phyloP scores from a whole-genome alignment of 2,888 invertebrate species.

The Cosmopolites sordidus region DNA sequence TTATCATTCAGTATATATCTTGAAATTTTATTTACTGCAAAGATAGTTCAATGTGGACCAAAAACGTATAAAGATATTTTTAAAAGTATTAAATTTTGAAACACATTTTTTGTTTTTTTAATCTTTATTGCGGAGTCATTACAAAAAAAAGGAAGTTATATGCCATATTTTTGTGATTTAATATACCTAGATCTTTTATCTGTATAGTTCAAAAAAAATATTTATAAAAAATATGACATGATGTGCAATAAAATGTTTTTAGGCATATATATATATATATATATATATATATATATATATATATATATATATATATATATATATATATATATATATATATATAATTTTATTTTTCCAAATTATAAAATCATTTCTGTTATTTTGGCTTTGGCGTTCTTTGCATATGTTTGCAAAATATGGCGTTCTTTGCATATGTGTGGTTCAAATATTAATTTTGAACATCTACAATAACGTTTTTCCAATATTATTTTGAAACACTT shows the following conservation, averaged over 20 bases:
- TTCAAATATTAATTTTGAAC: too few species aligned
- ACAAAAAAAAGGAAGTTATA: background rate
- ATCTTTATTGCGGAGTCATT: too few species aligned
- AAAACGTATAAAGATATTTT: constrained; percentile 2
- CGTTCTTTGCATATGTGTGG: background rate
- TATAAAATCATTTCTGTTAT: background rate
- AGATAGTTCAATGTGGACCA: background rate
- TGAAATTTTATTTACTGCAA: too few species aligned
- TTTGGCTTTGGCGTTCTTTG: too few species aligned
- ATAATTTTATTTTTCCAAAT: background rate
- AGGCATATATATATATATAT: constrained; percentile 3
- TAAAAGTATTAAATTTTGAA: background rate
- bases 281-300: too few species aligned
- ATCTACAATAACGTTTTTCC: too few species aligned
- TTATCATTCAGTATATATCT: too few species aligned
- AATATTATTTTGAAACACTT: too few species aligned
- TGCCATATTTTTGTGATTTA: constrained; percentile 1
- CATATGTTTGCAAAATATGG: background rate
- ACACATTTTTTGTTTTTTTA: background rate
- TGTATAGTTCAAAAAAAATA: background rate
- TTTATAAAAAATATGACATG: background rate
- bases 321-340: too few species aligned
- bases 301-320: too few species aligned
- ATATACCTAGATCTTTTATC: background rate
- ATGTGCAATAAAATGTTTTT: constrained; percentile 16